These are phyloP conservation scores for Psilopsiagon aurifrons DNA, from an alignment of 2,113 vertebrate genomes.

Conservation along the genomic window DNA sequence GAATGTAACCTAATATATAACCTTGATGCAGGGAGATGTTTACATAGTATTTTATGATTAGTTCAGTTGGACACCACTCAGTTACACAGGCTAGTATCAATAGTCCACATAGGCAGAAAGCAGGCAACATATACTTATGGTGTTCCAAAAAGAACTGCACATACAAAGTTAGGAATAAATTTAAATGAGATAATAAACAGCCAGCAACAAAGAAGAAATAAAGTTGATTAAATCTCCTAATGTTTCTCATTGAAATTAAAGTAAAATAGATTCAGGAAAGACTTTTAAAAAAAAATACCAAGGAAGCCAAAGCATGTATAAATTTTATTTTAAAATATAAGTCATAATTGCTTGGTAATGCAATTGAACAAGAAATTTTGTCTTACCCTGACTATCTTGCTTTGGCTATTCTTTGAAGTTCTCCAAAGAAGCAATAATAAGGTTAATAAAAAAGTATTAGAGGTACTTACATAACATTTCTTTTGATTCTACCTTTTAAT, in stretches of 20 bases:
- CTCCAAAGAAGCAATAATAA: not conserved
- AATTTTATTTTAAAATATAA: not conserved
- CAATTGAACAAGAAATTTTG: not conserved
- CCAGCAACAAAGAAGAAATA: constrained; percentile 17
- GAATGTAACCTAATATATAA: constrained; percentile 75
- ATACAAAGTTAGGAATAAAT: not conserved
- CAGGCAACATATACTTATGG: not conserved
- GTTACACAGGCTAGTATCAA: constrained; percentile 60
- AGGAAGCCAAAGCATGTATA: not conserved
- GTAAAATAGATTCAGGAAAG: constrained; percentile 35
- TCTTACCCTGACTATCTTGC: not conserved
- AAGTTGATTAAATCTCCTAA: not conserved
- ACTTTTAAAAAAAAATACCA: not conserved
- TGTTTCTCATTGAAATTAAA: constrained; percentile 19
- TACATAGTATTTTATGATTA: constrained; percentile 76
- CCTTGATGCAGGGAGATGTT: constrained; percentile 65
- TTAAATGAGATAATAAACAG: constrained; percentile 45
- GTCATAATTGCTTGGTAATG: not conserved
- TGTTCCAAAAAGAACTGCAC: not conserved
- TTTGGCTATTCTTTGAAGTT: not conserved
- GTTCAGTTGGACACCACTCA: constrained; percentile 54
- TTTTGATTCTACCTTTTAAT: constrained; percentile 57
- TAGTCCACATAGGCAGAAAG: not conserved
- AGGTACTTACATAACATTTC: constrained; percentile 8
- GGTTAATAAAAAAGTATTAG: not conserved